phyloP scores from a whole-genome alignment of 2,888 invertebrate genomes.

The Scaptomyza parva region DNA sequence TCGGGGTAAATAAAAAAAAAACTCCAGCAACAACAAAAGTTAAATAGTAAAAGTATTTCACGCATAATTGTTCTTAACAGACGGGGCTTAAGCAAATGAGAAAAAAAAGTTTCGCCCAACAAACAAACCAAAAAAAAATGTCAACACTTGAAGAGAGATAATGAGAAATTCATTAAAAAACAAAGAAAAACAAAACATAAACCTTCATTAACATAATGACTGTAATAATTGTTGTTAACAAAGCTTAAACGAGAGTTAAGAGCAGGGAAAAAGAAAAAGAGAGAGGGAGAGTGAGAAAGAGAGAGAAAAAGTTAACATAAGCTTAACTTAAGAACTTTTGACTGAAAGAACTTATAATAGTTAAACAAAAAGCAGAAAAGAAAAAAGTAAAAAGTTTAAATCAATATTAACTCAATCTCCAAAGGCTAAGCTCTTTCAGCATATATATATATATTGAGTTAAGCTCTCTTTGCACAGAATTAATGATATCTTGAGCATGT shows the following conservation, averaged over 20 bases:
- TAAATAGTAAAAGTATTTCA: not conserved
- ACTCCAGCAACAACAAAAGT: not conserved
- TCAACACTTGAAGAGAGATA: not conserved
- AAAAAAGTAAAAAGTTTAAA: no score
- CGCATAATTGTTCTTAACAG: not conserved
- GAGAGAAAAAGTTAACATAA: not conserved
- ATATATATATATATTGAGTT: not conserved
- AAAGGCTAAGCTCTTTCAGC: not conserved
- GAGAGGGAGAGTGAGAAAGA: not conserved
- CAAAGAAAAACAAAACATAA: not conserved
- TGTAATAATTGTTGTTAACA: not conserved
- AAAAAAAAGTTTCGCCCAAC: not conserved
- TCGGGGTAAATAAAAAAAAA: not conserved
- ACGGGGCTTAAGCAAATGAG: constrained; percentile 1
- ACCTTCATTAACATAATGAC: constrained; percentile 5
- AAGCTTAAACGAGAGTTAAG: no score
- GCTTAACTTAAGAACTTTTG: not conserved
- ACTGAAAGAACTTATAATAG: not conserved
- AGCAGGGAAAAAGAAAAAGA: not conserved
- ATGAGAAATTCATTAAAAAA: constrained; percentile 2
- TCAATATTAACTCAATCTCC: not conserved
- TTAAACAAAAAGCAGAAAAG: no score
- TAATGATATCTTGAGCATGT: not conserved
- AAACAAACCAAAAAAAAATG: no score
- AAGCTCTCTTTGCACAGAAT: not conserved